These are phyloP conservation scores for Micromesistius poutassou DNA, from an alignment of 2,797 vertebrate species.

Conservation along the genomic window DNA sequence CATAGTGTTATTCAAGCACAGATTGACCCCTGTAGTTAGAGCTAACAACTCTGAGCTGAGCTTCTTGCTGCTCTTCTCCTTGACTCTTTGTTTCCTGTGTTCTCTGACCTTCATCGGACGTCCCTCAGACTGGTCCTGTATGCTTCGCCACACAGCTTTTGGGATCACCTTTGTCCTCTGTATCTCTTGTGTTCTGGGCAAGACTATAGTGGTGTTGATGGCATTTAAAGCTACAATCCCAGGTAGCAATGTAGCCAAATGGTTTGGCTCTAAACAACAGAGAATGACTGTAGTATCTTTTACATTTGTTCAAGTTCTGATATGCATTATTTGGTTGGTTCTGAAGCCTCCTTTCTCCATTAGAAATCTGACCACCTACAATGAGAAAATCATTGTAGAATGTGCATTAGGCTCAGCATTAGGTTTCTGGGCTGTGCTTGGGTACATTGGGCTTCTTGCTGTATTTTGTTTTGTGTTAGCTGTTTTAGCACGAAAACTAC, in stretches of 20 bases:
- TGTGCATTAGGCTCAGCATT: slow-evolving; percentile 62
- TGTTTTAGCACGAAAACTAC: slow-evolving; percentile 61
- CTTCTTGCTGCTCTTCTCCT: slow-evolving; percentile 62
- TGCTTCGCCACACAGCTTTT: slow-evolving; percentile 63
- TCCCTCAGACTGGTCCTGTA: slow-evolving; percentile 65
- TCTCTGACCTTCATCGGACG: slow-evolving; percentile 64
- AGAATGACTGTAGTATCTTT: slow-evolving; percentile 60
- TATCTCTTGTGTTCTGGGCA: slow-evolving; percentile 60
- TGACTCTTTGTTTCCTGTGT: slow-evolving; percentile 68
- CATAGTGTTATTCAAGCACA: slow-evolving; percentile 43
- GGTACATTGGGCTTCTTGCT: slow-evolving; percentile 62
- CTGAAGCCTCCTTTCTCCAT: slow-evolving; percentile 51
- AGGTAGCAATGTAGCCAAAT: slow-evolving; percentile 64
- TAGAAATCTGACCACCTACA: slow-evolving; percentile 48
- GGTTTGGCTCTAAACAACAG: slow-evolving; percentile 67
- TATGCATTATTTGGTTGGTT: slow-evolving; percentile 62
- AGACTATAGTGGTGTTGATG: slow-evolving; percentile 67
- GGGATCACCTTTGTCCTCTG: slow-evolving; percentile 65
- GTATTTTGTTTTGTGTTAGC: slow-evolving; percentile 56
- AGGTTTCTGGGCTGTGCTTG: slow-evolving; percentile 63
- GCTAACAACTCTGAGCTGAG: slow-evolving; percentile 69
- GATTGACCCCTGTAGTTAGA: slow-evolving; percentile 44
- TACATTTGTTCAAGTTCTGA: slow-evolving; percentile 61
- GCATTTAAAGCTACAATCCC: slow-evolving; percentile 65
- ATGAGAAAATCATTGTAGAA: slow-evolving; percentile 62